phyloP scores from a whole-genome alignment of 2,113 vertebrate species.

The Naja naja region DNA sequence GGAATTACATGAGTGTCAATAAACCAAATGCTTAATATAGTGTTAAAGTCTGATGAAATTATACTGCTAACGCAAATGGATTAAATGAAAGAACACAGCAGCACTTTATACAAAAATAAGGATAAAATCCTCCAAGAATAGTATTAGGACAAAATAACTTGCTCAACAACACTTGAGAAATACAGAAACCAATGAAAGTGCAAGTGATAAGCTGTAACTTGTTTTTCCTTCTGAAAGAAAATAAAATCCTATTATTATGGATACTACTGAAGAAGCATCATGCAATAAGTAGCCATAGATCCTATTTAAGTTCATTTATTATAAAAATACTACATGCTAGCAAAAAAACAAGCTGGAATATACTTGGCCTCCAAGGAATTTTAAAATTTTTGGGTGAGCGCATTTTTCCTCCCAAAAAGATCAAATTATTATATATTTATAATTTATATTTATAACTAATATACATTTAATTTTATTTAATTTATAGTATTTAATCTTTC shows the following conservation, averaged over 20 bases:
- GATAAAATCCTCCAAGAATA: neutral
- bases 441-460: neutral
- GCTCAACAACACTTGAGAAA: neutral
- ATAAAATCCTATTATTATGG: neutral
- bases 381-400: neutral
- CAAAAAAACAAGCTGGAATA: neutral
- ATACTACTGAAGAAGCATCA: neutral
- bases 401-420: neutral
- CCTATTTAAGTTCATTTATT: neutral
- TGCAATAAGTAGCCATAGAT: neutral
- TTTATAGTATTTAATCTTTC: neutral
- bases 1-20: neutral
- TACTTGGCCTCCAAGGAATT: neutral
- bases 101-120: neutral
- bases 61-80: neutral
- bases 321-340: neutral
- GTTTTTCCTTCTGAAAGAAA: neutral
- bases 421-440: neutral
- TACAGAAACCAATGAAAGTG: neutral
- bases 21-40: neutral
- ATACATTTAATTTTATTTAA: too few species aligned
- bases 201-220: constrained; percentile 1
- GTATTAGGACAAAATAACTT: neutral
- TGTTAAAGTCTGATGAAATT: constrained; percentile 4
- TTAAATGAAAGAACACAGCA: neutral